phyloP scores from a whole-genome alignment of 1,140 invertebrate genomes.

The Bombus waltoni region DNA sequence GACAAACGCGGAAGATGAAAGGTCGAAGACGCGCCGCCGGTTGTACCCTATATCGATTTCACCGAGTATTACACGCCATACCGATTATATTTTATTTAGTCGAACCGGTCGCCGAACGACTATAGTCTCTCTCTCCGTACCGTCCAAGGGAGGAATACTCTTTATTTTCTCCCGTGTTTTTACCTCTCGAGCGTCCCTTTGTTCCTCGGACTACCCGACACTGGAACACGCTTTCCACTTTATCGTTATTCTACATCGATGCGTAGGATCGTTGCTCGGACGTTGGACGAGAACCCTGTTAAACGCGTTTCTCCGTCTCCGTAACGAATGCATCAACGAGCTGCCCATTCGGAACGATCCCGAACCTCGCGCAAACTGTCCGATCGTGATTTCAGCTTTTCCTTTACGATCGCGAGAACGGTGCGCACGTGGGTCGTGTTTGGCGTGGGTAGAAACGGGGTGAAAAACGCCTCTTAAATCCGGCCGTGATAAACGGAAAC shows the following conservation, averaged over 20 bases:
- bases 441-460: slow-evolving; percentile 15
- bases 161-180: neutral
- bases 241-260: neutral
- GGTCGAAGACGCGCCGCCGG: slow-evolving; percentile 22
- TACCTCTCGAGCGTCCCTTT: neutral
- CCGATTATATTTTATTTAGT: slow-evolving; percentile 71
- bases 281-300: neutral
- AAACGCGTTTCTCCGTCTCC: slow-evolving; percentile 4
- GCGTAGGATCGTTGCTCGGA: no score
- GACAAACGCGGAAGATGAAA: slow-evolving; percentile 2
- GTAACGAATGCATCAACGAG: neutral
- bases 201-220: neutral
- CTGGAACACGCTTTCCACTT: neutral
- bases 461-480: slow-evolving; percentile 8
- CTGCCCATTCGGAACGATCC: neutral
- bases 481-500: slow-evolving; percentile 1
- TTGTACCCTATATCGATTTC: slow-evolving; percentile 55
- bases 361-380: neutral
- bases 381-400: neutral
- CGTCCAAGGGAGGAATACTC: neutral
- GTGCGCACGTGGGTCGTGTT: neutral
- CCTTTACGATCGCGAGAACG: neutral
- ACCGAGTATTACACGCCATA: slow-evolving; percentile 24
- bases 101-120: slow-evolving; percentile 28
- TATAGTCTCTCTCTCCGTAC: slow-evolving; percentile 39